Conservation (phyloP, 2,888 invertebrate species). For the Trypoxylon attenuatum region DNA sequence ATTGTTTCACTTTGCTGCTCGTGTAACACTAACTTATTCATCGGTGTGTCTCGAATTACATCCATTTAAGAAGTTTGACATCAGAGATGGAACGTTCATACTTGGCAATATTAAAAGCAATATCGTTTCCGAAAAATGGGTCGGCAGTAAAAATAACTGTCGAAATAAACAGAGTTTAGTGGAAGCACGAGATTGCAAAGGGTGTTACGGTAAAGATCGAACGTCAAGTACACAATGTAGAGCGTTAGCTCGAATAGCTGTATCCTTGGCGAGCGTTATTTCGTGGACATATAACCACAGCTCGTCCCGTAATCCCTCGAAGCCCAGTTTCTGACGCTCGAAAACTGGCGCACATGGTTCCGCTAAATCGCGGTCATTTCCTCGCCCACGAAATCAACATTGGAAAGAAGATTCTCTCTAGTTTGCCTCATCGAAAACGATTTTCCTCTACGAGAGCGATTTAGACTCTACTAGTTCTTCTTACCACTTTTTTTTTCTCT, state of each 20-base stretch:
- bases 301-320: conserved; percentile 17
- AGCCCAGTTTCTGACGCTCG: conserved; percentile 10
- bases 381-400: conserved; percentile 12
- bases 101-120: too few species aligned
- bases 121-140: too few species aligned
- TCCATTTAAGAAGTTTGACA: too few species aligned
- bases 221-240: neutral
- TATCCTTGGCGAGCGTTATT: conserved; percentile 25
- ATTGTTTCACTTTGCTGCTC: too few species aligned
- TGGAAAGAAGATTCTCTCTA: conserved; percentile 36
- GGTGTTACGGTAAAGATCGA: neutral
- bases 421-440: conserved; percentile 48
- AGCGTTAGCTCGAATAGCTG: conserved; percentile 11
- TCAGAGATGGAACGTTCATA: too few species aligned
- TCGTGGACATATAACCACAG: conserved; percentile 30
- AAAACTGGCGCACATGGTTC: conserved; percentile 19
- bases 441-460: conserved; percentile 27
- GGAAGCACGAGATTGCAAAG: neutral
- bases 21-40: too few species aligned
- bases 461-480: conserved; percentile 12
- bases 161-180: neutral
- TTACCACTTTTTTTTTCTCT: conserved; percentile 24
- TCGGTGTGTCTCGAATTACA: too few species aligned
- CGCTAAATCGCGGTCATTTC: conserved; percentile 43
- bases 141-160: neutral